Base-by-base conservation (phyloP, 2,888 invertebrate species). In the Leucozona laternaria region DNA sequence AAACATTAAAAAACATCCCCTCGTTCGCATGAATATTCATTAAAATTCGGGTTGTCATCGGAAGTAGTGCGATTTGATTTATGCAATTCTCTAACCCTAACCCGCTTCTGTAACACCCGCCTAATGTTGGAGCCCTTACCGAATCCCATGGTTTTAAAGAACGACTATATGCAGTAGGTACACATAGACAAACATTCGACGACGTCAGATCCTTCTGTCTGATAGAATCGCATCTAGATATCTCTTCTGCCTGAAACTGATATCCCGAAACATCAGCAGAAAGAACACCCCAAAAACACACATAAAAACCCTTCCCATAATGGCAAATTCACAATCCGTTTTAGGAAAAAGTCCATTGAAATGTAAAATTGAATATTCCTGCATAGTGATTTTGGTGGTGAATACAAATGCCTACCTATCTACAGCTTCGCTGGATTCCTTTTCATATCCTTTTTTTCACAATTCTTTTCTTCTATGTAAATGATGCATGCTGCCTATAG, bases 41-140 rank as follows among this genome's bases (percentile, higher is more conserved):
- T 82, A 82, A 82, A 86, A 86, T 86, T 86, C 89, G 88, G 88
- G 89, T 89, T 89, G 90, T 90, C 89, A 90, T 91, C 92, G 92
- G 92, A 92, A 91, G 92, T 92, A 89, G 90, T 90, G 90, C 89
- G 90, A 90, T 92, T 92, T 92, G 92, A 92, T 92, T 92, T 92
- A 92, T 92, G 91, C 90, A 89, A 90, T 91, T 91, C 50, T 37
- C 31, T 90, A 90, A 90, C 89, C 90, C 89, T 90, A 53, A 40
- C 45, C 66, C 25, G 11, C 13, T 31, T 17, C n/a, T 11, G 17
- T 20, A 25, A 34, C 58, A 45, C 60, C 68, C 68, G 58, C 60
- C 85, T 80, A 80, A 75, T 75, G 64, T 57, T 64, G 76, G 70
- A 76, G 73, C 68, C 43, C 57, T 53, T 4, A 25, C 53, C 25